These are phyloP conservation scores for Melanerpes formicivorus DNA, from an alignment of 2,113 vertebrate genomes.

Conservation along the genomic window DNA sequence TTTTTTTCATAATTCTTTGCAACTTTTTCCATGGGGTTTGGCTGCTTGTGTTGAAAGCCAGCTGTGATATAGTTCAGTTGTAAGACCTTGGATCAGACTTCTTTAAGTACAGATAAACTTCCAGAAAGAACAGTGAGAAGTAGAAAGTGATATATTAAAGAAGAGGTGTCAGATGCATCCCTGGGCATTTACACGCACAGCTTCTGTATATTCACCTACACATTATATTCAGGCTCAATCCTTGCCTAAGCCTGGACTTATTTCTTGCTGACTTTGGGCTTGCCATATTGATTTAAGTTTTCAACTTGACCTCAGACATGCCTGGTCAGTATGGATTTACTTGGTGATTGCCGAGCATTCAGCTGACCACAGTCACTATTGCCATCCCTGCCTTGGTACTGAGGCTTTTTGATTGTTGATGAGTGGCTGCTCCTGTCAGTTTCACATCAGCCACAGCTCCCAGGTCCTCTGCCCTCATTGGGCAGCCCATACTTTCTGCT, in stretches of 20 bases:
- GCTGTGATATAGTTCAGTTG: neutral
- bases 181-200: neutral
- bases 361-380: neutral
- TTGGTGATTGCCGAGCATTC: neutral
- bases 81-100: neutral
- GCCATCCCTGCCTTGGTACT: rapidly evolving
- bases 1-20: neutral
- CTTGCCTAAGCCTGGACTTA: neutral
- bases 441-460: neutral
- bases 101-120: neutral
- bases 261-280: neutral
- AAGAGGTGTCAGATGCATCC: neutral
- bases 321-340: neutral
- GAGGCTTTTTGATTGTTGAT: rapidly evolving
- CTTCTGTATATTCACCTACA: neutral
- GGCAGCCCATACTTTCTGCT: neutral
- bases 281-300: neutral
- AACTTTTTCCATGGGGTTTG: neutral
- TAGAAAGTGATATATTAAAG: neutral
- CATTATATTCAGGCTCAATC: neutral
- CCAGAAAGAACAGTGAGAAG: neutral
- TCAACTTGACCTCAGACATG: neutral
- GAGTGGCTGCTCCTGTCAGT: neutral
- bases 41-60: neutral
- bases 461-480: neutral